phyloP scores from a whole-genome alignment of 2,113 vertebrate genomes.

The Epinephelus fuscoguttatus region DNA sequence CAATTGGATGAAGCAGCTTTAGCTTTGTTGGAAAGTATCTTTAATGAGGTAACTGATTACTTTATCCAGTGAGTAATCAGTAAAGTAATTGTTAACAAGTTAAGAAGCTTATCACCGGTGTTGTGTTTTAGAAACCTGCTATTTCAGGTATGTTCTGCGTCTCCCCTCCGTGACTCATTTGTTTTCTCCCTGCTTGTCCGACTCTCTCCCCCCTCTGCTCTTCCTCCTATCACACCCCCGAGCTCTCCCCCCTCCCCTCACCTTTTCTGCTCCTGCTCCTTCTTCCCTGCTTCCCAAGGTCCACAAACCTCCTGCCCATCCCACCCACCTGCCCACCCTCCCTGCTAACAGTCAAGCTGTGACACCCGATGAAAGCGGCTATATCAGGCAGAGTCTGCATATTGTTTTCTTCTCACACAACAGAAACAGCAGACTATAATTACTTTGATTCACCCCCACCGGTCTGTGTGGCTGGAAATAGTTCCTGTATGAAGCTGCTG shows the following conservation, averaged over 20 bases:
- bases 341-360: conserved; percentile 34
- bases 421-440: conserved; percentile 63
- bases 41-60: neutral
- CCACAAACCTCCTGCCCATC: neutral
- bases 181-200: conserved; percentile 19
- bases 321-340: conserved; percentile 11
- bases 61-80: neutral
- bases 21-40: too few species aligned
- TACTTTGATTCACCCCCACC: conserved; percentile 53
- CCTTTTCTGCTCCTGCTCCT: neutral
- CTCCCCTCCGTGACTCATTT: conserved; percentile 32
- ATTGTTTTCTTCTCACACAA: conserved; percentile 70
- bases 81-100: neutral
- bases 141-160: neutral
- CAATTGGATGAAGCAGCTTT: too few species aligned
- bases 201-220: neutral
- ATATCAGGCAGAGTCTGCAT: conserved; percentile 58
- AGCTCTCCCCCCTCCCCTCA: neutral
- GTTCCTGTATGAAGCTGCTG: conserved; percentile 31
- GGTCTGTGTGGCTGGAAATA: conserved; percentile 53
- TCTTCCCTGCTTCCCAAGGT: neutral
- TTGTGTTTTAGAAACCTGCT: conserved; percentile 2
- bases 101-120: neutral
- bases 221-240: neutral
- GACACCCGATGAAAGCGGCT: conserved; percentile 50